Evolutionary conservation across 2,797 vertebrate genomes (phyloP).

Genomic region (Potorous gilbertii): DNA sequence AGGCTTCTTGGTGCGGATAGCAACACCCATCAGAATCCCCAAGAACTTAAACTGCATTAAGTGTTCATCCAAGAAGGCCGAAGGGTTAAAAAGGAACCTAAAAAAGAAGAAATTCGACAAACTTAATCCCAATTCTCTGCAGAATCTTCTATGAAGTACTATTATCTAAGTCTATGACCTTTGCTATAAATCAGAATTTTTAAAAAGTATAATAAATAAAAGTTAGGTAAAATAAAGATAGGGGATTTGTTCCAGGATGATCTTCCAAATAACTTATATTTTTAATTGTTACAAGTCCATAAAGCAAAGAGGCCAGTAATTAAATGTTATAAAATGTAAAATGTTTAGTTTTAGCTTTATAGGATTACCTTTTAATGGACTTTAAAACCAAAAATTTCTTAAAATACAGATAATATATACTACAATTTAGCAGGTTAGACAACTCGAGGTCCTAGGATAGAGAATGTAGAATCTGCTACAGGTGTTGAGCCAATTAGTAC

Average conservation of each 20-base stretch:
- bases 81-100: constrained; percentile 91
- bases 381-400: neutral
- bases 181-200: neutral
- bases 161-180: neutral
- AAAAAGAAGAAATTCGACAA: constrained; percentile 14
- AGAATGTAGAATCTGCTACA: neutral
- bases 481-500: neutral
- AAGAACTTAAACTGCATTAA: constrained; percentile 91
- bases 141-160: constrained; percentile 1
- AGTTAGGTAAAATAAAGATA: constrained; percentile 22
- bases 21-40: constrained; percentile 91
- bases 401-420: too few relatives aligned
- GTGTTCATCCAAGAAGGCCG: constrained; percentile 89
- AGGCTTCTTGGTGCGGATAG: constrained; percentile 91
- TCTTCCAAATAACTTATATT: constrained; percentile 43
- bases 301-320: constrained; percentile 44
- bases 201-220: constrained; percentile 57
- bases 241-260: constrained; percentile 18
- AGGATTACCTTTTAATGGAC: constrained; percentile 38
- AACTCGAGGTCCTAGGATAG: neutral
- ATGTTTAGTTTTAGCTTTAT: constrained; percentile 39
- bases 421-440: constrained; percentile 30
- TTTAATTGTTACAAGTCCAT: constrained; percentile 22
- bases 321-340: constrained; percentile 21
- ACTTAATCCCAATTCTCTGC: constrained; percentile 7